Base-by-base conservation (phyloP, 2,113 vertebrate species). In the Orientallactaga bullata region DNA sequence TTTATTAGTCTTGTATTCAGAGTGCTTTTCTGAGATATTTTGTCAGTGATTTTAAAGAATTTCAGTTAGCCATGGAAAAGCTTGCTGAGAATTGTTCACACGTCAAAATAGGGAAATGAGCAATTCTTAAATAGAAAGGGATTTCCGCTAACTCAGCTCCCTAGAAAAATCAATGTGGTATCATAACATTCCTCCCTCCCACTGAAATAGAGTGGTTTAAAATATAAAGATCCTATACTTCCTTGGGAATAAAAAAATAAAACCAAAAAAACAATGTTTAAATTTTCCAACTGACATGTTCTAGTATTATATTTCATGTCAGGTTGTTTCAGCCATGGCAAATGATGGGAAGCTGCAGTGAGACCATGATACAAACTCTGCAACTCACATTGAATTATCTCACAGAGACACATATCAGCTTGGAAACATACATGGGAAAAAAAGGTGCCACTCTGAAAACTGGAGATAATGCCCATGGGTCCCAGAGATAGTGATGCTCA, bases 221-320 rank as follows among this genome's bases (percentile, higher is more conserved):
- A 97, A 97, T 95, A 91, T 71, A 95, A 96, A 96, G 71, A 92
- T 63, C 63, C 69, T 39, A 93, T 61, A 71, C 35, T 78, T 96
- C 37, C 88, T 96, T 83, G 18, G 0, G 11, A 82, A 95, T 96
- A 47, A 47, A 47, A 47, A n/a, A n/a, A n/a, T n/a, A n/a, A n/a
- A n/a, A n/a, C n/a, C n/a, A n/a, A n/a, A n/a, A 5, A 95, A 94
- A 5, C 89, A 97, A 96, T 97, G 96, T 97, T 98, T 98, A 97
- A 97, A 98, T 97, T 97, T 97, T 98, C 96, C 96, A 97, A 80
- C 76, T 95, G 95, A 92, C 96, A 93, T 90, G 95, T 97, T 97
- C 84, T 92, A 89, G 63, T 93, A 90, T 96, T 93, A 90, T 97
- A 96, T 97, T 97, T 97, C 97, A 95, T 97, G 95, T 98, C 96